Conservation (phyloP, 2,113 vertebrate genomes). For the Periophthalmodon schlosseri region DNA sequence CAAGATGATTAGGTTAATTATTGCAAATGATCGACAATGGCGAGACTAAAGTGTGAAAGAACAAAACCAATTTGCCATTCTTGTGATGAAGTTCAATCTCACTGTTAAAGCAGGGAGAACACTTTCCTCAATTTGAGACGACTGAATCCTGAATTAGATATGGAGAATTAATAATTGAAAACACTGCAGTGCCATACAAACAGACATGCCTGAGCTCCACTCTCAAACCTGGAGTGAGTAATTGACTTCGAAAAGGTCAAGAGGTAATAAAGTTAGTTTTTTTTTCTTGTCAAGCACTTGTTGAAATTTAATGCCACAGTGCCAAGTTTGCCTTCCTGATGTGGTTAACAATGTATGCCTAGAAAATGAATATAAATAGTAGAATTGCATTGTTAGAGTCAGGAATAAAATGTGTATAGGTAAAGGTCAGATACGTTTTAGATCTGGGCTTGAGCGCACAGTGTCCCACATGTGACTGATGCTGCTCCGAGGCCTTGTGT, state of each 20-base stretch:
- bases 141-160: conserved; percentile 58
- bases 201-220: conserved; percentile 14
- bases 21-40: no score
- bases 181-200: conserved; percentile 23
- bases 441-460: conserved; percentile 6
- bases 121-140: conserved; percentile 44
- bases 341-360: background rate
- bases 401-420: conserved; percentile 9
- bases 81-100: conserved; percentile 42
- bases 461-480: conserved; percentile 38
- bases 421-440: conserved; percentile 29
- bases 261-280: background rate
- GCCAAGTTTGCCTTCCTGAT: background rate
- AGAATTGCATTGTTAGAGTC: background rate
- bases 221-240: conserved; percentile 21
- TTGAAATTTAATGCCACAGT: conserved; percentile 50
- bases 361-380: background rate
- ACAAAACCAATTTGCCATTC: conserved; percentile 34
- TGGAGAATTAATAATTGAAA: conserved; percentile 64
- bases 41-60: conserved; percentile 19
- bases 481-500: conserved; percentile 22
- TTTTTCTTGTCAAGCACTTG: conserved; percentile 22
- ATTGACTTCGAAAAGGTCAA: conserved; percentile 44
- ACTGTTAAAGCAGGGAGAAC: conserved; percentile 27
- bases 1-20: no score